Conservation (phyloP, 2,888 invertebrate genomes). For the Steinernema hermaphroditum region DNA sequence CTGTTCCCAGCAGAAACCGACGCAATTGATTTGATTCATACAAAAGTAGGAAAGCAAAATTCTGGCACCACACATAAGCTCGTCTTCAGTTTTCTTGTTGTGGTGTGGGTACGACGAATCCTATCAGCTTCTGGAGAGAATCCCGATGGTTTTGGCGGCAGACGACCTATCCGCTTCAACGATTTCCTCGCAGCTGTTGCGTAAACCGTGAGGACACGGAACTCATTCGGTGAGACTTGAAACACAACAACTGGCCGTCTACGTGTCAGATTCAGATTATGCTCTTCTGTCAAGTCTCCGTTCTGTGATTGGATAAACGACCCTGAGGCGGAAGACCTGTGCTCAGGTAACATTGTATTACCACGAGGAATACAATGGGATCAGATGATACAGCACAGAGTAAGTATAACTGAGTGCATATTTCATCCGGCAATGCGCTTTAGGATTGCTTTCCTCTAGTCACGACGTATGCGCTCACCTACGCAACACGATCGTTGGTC, state of each 20-base stretch:
- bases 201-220: neutral
- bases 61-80: neutral
- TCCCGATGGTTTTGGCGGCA: neutral
- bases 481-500: neutral
- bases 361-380: neutral
- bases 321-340: neutral
- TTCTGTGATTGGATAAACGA: constrained; percentile 7
- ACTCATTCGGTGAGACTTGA: neutral
- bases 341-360: neutral
- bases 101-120: neutral
- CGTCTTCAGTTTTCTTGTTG: constrained; percentile 12
- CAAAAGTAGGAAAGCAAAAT: neutral
- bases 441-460: constrained; percentile 4
- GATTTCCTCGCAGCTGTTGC: neutral
- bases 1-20: neutral
- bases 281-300: neutral
- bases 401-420: neutral
- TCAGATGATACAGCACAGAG: neutral
- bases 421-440: neutral
- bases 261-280: neutral
- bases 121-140: neutral
- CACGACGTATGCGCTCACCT: no score
- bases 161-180: neutral
- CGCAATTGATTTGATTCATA: neutral
- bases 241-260: neutral